phyloP scores from a whole-genome alignment of 2,797 vertebrate species.

The Sebastes trivittatus region DNA sequence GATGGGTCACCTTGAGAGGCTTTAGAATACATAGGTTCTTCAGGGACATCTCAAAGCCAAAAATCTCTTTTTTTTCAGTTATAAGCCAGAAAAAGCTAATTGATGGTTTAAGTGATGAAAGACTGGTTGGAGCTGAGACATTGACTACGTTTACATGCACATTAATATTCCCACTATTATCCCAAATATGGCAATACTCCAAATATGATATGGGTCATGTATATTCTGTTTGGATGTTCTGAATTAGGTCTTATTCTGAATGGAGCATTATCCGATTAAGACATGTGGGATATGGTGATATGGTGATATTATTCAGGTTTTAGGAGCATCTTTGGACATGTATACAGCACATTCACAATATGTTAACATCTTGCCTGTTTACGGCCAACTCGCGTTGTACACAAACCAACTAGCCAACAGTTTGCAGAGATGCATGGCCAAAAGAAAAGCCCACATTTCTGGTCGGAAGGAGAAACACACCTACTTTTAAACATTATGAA shows the following conservation, averaged over 20 bases:
- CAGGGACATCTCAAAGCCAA: background rate
- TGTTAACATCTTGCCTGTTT: accelerated
- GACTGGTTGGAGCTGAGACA: background rate
- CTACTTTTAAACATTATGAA: no score
- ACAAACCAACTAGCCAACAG: background rate
- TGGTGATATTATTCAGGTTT: background rate
- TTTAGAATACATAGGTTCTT: background rate
- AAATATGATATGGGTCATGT: no score
- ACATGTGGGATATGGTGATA: background rate
- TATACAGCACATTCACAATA: background rate
- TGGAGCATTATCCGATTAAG: background rate
- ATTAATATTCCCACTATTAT: no score
- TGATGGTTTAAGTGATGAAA: background rate
- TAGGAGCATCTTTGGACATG: background rate
- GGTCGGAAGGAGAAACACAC: accelerated
- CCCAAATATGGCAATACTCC: no score
- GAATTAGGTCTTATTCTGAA: background rate
- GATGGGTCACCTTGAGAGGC: background rate
- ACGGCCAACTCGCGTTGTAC: background rate
- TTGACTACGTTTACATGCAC: background rate
- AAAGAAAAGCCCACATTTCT: no score
- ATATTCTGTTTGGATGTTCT: no score
- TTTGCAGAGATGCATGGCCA: no score
- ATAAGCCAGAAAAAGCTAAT: background rate
- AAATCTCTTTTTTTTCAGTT: background rate